phyloP scores from a whole-genome alignment of 2,113 vertebrate genomes.

The Silurus glanis region DNA sequence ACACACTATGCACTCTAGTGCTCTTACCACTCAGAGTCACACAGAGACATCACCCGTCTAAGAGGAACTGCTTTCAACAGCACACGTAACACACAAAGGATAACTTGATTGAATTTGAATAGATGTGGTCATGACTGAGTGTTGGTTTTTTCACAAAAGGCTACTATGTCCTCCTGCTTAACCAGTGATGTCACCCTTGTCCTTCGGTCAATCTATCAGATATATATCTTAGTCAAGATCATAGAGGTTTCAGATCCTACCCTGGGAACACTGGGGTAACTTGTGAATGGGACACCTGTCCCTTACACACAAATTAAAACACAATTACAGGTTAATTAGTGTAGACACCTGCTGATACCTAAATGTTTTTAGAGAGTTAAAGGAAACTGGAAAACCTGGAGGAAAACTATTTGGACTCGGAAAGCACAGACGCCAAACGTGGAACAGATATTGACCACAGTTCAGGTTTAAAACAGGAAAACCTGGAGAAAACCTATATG shows the following conservation, averaged over 20 bases:
- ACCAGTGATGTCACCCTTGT: conserved; percentile 22
- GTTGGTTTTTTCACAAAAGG: neutral
- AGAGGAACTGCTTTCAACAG: conserved; percentile 37
- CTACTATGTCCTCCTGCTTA: neutral
- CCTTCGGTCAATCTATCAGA: neutral
- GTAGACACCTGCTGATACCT: neutral
- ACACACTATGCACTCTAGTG: neutral
- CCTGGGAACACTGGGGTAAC: neutral
- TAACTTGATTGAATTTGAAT: conserved; percentile 18
- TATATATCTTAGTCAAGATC: neutral
- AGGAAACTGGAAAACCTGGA: too few relatives aligned
- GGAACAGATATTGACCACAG: too few relatives aligned
- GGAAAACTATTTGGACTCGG: too few relatives aligned
- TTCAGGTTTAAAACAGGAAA: neutral
- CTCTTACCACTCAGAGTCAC: conserved; percentile 27
- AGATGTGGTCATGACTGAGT: neutral
- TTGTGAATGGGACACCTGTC: neutral
- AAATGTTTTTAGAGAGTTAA: neutral
- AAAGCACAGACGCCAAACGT: too few relatives aligned
- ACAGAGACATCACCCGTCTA: conserved; percentile 30
- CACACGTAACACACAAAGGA: conserved; percentile 43
- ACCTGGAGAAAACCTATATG: neutral
- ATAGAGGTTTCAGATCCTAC: neutral
- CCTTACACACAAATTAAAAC: neutral
- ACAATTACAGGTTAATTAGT: neutral